A percentile compares a stretch with the other conserved stretches of the same genome.
These are phyloP conservation scores for Rhinoderma darwinii DNA, from an alignment of 2,113 vertebrate species.

Conservation along the genomic window DNA sequence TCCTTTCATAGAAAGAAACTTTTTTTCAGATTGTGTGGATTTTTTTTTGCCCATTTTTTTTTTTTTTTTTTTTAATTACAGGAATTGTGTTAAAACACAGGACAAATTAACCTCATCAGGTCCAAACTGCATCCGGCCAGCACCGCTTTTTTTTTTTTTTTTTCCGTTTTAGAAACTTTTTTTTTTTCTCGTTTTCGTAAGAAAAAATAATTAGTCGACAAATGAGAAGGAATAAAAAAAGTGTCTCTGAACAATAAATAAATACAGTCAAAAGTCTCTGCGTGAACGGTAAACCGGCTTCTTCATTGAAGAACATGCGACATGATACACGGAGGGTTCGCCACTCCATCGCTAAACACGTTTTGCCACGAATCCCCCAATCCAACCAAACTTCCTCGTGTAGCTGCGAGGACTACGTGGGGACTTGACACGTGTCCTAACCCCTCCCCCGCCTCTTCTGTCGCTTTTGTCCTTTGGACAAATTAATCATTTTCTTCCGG, in stretches of 20 bases:
- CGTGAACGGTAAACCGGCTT: constrained; percentile 85
- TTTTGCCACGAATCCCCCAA: neutral
- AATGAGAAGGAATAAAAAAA: constrained; percentile 86
- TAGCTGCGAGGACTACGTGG: too few relatives aligned
- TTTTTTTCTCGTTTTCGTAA: constrained; percentile 69
- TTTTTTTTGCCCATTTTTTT: constrained; percentile 70
- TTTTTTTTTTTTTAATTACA: constrained; percentile 78
- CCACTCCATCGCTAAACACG: constrained; percentile 73
- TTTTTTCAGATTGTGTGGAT: constrained; percentile 59
- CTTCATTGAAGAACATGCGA: constrained; percentile 88
- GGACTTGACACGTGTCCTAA: neutral
- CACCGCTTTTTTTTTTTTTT: constrained; percentile 16
- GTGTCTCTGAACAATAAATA: constrained; percentile 88
- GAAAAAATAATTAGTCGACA: constrained; percentile 87
- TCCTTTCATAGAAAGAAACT: constrained; percentile 89
- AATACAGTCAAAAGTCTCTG: constrained; percentile 82
- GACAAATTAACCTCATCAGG: constrained; percentile 75
- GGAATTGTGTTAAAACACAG: constrained; percentile 83
- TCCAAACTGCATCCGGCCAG: neutral
- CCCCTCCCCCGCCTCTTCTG: neutral
- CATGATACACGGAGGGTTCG: constrained; percentile 79
- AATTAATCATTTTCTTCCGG: constrained; percentile 71
- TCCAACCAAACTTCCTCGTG: too few relatives aligned
- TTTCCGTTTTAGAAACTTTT: constrained; percentile 19
- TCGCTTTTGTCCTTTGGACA: constrained; percentile 83